Evolutionary conservation across 2,113 vertebrate species (phyloP), one percentile per base, ranked within the genome.

Genomic region (Seriola quinqueradiata): DNA sequence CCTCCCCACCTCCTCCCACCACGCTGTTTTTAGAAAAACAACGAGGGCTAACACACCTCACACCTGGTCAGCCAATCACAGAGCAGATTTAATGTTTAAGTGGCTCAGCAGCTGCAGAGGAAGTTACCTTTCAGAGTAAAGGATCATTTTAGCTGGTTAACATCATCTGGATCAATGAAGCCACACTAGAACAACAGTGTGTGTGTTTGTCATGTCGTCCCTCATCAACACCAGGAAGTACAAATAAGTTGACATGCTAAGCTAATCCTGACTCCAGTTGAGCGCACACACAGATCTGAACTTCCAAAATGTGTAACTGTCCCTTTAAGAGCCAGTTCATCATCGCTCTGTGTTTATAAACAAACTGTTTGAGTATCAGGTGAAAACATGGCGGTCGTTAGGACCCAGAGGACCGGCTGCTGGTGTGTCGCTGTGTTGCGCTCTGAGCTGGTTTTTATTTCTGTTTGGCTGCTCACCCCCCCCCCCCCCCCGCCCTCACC

Each of bases 1-100:
- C 40, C 17, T 54, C 50, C 38, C 28, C 44, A 7, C 4, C 95
- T 28, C 25, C 25, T 28, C 92, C n/a, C 46, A 50, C 73, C 68
- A 91, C 90, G 94, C 87, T 95, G 95, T 94, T 94, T 94, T 92
- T 95, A 89, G 93, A 94, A 77, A 75, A 92, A 93, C 4, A 14
- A 61, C 23, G 55, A 87, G 70, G 44, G 2, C 14, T 60, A 75
- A 78, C 84, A 70, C 87, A 68, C 70, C 52, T 70, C 64, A 70
- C 48, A 68, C 69, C 82, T 70, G 57, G 16, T 72, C 42, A 67
- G 69, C 88, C 82, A 85, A 85, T 80, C 85, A 85, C 8, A 77
- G 75, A 66, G 46, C 83, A 74, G 25, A 25, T 36, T 4, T 48
- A 48, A 16, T 42, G 10, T 6, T 36, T 4, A 36, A 36, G 34